phyloP scores from a whole-genome alignment of 1,140 invertebrate species.

The Dinothrombium tinctorium region DNA sequence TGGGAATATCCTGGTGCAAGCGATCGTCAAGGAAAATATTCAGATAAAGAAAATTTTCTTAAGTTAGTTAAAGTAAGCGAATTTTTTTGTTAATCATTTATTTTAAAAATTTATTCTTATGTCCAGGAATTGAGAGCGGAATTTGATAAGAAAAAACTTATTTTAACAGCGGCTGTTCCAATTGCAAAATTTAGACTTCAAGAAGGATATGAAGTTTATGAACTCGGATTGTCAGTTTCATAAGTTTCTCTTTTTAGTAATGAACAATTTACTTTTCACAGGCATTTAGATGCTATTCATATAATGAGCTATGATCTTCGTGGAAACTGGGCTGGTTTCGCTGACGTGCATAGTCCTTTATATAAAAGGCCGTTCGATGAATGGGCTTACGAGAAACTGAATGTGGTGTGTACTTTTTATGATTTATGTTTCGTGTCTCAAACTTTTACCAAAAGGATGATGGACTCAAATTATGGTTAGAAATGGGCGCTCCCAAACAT shows the following conservation, averaged over 20 bases:
- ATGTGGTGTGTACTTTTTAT: conserved; percentile 27
- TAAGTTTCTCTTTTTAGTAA: conserved; percentile 15
- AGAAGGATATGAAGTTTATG: conserved; percentile 45
- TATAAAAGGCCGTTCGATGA: conserved; percentile 34
- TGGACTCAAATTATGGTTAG: conserved; percentile 54
- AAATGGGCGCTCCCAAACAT: conserved; percentile 57
- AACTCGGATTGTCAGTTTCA: conserved; percentile 25
- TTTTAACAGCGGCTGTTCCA: conserved; percentile 28
- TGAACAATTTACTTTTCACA: conserved; percentile 17
- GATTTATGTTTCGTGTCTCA: not conserved
- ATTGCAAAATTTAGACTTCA: conserved; percentile 28
- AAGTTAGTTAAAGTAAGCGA: conserved; percentile 25
- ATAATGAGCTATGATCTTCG: conserved; percentile 72
- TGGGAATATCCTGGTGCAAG: conserved; percentile 36
- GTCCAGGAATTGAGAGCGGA: conserved; percentile 38
- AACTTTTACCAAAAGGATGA: conserved; percentile 36
- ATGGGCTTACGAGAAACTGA: conserved; percentile 62
- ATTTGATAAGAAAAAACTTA: conserved; percentile 32
- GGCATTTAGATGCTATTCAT: conserved; percentile 53
- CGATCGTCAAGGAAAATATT: conserved; percentile 7
- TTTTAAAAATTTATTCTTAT: not conserved
- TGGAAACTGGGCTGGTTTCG: conserved; percentile 71
- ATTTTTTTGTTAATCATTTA: not conserved
- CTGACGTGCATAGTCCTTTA: conserved; percentile 52
- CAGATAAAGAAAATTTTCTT: conserved; percentile 10